These are phyloP conservation scores for Gymnothorax javanicus DNA, from an alignment of 2,797 vertebrate genomes.

Conservation along the genomic window DNA sequence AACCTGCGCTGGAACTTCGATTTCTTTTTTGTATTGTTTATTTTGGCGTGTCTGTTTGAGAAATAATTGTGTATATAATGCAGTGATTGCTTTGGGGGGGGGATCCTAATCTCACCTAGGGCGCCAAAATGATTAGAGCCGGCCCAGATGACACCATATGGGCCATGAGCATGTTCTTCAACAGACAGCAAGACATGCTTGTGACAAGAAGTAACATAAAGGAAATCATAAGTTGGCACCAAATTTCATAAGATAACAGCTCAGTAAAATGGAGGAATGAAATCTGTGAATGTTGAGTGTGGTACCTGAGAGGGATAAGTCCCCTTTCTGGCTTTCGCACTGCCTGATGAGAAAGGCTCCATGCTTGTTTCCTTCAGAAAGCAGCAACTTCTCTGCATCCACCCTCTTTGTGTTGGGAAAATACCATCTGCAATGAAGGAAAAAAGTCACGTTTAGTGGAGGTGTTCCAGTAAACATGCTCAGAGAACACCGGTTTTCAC, in stretches of 20 bases:
- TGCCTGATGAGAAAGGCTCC: constrained; percentile 90
- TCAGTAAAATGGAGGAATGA: background rate
- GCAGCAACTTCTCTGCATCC: constrained; percentile 88
- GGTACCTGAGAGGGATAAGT: constrained; percentile 89
- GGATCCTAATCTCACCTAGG: no score
- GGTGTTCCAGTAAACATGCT: background rate
- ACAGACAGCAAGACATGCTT: background rate
- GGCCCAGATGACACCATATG: background rate
- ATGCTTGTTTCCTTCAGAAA: constrained; percentile 67
- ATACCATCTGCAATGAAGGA: constrained; percentile 83
- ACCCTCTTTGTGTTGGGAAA: constrained; percentile 84
- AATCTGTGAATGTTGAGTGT: no score
- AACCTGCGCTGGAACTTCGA: no score
- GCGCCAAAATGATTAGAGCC: no score
- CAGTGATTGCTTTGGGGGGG: no score
- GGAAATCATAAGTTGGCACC: background rate
- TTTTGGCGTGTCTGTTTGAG: no score
- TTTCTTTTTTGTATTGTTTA: no score
- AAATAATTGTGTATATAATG: no score
- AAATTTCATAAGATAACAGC: background rate
- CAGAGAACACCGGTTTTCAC: background rate
- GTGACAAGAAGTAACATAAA: background rate
- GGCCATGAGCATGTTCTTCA: background rate
- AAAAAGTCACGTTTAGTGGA: constrained; percentile 3
- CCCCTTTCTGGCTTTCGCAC: constrained; percentile 84